Conservation (phyloP, 2,888 invertebrate species). For the Tinea trinotella region DNA sequence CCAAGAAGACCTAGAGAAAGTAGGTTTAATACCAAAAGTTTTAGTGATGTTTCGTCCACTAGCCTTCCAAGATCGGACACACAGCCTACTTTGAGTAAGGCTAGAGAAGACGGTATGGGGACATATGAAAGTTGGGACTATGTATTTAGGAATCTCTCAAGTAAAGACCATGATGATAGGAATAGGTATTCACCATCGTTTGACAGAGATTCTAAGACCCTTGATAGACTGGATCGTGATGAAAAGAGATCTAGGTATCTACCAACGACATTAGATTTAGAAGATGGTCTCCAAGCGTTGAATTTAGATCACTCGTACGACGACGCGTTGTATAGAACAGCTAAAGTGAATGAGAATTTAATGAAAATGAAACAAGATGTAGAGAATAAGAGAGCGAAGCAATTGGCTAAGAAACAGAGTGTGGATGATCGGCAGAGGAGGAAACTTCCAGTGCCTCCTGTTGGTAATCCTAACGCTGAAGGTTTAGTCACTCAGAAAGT, state of each 20-base stretch:
- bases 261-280: constrained; percentile 66
- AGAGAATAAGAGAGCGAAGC: constrained; percentile 48
- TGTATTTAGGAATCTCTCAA: constrained; percentile 83
- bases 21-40: constrained; percentile 24
- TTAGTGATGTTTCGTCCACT: constrained; percentile 54
- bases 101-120: constrained; percentile 76
- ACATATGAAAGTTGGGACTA: constrained; percentile 86
- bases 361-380: constrained; percentile 58
- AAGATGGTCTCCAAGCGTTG: constrained; percentile 69
- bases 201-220: constrained; percentile 57
- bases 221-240: constrained; percentile 56
- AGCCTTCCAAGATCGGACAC: constrained; percentile 63
- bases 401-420: constrained; percentile 40
- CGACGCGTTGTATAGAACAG: constrained; percentile 55
- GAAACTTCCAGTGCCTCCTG: constrained; percentile 48
- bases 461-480: constrained; percentile 49
- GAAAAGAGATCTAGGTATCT: constrained; percentile 61
- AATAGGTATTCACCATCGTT: constrained; percentile 74
- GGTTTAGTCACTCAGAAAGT: constrained; percentile 46
- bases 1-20: constrained; percentile 37
- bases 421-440: constrained; percentile 42
- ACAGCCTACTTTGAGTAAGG: constrained; percentile 62
- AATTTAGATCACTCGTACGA: constrained; percentile 60
- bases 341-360: constrained; percentile 66
- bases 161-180: constrained; percentile 79